Conservation (phyloP, 2,888 invertebrate genomes). For the Anoncus sp. region DNA sequence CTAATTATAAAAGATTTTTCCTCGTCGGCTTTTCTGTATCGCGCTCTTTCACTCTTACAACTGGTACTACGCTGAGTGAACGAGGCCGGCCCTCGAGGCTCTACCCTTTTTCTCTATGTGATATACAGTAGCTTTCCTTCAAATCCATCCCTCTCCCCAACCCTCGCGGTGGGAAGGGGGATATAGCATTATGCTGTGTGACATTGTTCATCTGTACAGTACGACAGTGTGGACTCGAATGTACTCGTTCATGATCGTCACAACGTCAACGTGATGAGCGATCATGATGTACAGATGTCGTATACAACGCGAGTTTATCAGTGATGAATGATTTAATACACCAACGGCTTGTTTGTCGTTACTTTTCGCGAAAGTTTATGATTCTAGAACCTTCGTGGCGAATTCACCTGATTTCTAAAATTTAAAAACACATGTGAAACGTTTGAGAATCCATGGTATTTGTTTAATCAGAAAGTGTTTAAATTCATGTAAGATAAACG, state of each 20-base stretch:
- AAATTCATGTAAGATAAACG: too few species aligned
- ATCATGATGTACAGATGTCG: slow-evolving; percentile 65
- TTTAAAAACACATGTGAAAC: neutral
- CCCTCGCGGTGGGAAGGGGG: slow-evolving; percentile 28
- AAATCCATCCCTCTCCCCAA: too few species aligned
- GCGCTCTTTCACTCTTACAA: slow-evolving; percentile 55
- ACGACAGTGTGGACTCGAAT: slow-evolving; percentile 24
- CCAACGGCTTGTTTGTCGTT: neutral
- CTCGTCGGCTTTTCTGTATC: slow-evolving; percentile 52
- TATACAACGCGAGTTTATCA: neutral
- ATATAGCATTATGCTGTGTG: slow-evolving; percentile 10
- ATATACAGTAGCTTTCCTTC: neutral
- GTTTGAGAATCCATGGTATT: too few species aligned
- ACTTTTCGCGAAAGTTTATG: neutral
- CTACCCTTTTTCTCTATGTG: slow-evolving; percentile 16
- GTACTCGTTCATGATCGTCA: slow-evolving; percentile 6
- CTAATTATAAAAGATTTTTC: slow-evolving; percentile 79
- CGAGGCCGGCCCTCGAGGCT: slow-evolving; percentile 53
- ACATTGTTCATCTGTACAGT: slow-evolving; percentile 50
- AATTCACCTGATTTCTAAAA: neutral
- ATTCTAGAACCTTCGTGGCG: neutral
- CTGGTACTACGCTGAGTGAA: slow-evolving; percentile 24
- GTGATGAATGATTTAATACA: neutral
- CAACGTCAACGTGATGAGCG: slow-evolving; percentile 62
- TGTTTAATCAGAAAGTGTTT: too few species aligned